Percentiles rank a stretch among this genome's conserved stretches.
Evolutionary conservation across 2,888 invertebrate genomes (phyloP).

Genomic region (Eilema sororculum): DNA sequence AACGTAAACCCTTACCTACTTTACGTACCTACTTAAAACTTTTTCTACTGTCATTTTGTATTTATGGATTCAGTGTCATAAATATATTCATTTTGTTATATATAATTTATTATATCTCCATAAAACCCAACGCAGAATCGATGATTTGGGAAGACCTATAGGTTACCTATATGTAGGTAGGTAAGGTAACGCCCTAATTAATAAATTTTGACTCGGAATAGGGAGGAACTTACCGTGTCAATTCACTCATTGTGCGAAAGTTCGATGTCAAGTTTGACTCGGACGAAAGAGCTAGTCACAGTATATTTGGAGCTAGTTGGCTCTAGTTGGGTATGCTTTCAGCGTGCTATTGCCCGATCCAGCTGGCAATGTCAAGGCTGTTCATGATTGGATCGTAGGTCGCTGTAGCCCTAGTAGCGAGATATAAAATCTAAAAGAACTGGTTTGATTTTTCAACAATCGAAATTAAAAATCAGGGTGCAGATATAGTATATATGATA

Average conservation of each 20-base stretch:
- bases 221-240: not conserved
- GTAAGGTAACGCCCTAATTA: not conserved
- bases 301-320: too few species aligned
- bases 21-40: not conserved
- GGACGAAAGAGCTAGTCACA: too few species aligned
- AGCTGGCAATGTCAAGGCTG: too few species aligned
- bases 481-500: not conserved
- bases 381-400: not conserved
- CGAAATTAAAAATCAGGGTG: too few species aligned
- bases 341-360: too few species aligned
- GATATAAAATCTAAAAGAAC: too few species aligned
- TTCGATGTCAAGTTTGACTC: too few species aligned
- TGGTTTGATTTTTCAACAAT: too few species aligned
- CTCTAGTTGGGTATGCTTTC: too few species aligned
- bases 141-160: not conserved
- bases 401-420: not conserved
- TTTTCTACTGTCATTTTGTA: not conserved
- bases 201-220: not conserved
- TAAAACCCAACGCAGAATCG: not conserved
- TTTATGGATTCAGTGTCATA: slow-evolving; percentile 4
- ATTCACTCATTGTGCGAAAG: too few species aligned
- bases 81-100: not conserved
- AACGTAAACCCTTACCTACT: not conserved
- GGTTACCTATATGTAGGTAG: not conserved
- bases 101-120: not conserved